A percentile compares a stretch with the other conserved stretches of the same genome.
phyloP scores from a whole-genome alignment of 2,888 invertebrate genomes.

The Ophonus ardosiacus region DNA sequence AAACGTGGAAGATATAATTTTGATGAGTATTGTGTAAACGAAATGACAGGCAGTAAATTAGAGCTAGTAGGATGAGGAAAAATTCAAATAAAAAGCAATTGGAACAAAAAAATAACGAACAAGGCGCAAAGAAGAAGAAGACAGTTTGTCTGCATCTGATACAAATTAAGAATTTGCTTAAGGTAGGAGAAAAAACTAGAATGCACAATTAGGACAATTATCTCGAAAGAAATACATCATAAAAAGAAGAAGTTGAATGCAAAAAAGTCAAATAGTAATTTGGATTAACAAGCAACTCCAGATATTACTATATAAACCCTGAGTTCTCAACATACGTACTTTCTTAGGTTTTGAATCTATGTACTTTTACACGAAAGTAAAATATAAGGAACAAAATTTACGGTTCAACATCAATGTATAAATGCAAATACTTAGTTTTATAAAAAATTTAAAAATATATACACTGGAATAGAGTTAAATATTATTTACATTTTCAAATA shows the following conservation, averaged over 20 bases:
- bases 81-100: constrained; percentile 37
- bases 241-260: constrained; percentile 47
- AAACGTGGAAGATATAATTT: constrained; percentile 44
- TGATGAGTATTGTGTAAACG: constrained; percentile 17
- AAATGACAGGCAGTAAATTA: constrained; percentile 46
- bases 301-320: constrained; percentile 33
- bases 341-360: background rate
- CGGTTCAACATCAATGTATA: background rate
- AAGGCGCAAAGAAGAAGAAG: constrained; percentile 19
- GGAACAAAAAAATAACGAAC: constrained; percentile 30
- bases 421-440: too few species aligned
- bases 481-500: too few species aligned
- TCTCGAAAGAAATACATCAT: constrained; percentile 55
- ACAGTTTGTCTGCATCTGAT: constrained; percentile 47
- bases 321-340: background rate
- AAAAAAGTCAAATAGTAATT: constrained; percentile 8
- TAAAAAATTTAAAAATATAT: too few species aligned
- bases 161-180: constrained; percentile 13
- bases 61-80: constrained; percentile 21
- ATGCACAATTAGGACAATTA: constrained; percentile 58
- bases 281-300: constrained; percentile 27
- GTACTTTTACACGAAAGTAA: background rate
- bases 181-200: constrained; percentile 25
- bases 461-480: too few species aligned
- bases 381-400: background rate